Evolutionary conservation across 2,888 invertebrate genomes (phyloP).

Genomic region (Drosophila colorata): DNA sequence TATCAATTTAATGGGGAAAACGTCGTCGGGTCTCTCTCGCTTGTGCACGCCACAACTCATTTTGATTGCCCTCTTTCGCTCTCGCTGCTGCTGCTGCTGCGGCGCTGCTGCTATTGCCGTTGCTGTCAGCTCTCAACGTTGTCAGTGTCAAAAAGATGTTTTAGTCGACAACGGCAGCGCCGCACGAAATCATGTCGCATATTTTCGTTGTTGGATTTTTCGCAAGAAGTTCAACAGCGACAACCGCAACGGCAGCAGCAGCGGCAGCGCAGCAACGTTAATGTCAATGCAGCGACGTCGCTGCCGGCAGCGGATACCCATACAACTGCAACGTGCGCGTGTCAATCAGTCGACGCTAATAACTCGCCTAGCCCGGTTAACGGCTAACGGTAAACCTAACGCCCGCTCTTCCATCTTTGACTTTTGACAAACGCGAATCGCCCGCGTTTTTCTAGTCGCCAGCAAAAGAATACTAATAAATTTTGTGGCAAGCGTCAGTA

Average conservation of each 20-base stretch:
- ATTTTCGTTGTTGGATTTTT: conserved; percentile 65
- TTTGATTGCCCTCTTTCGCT: conserved; percentile 63
- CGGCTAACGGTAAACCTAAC: conserved; percentile 46
- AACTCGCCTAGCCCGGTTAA: conserved; percentile 48
- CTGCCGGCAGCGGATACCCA: conserved; percentile 52
- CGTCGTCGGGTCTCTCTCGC: conserved; percentile 68
- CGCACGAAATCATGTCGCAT: conserved; percentile 84
- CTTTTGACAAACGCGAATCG: conserved; percentile 5
- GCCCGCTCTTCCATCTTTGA: conserved; percentile 19
- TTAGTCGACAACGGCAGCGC: conserved; percentile 85
- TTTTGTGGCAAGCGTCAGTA: conserved; percentile 74
- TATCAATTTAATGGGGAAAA: conserved; percentile 80
- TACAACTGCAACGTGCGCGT: conserved; percentile 55
- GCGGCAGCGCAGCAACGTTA: conserved; percentile 46
- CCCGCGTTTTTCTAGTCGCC: conserved; percentile 53
- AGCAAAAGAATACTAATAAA: conserved; percentile 61
- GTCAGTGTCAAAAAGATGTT: conserved; percentile 86
- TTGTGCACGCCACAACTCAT: conserved; percentile 61
- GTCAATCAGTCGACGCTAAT: conserved; percentile 62
- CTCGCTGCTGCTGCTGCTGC: conserved; percentile 31
- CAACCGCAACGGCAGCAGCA: conserved; percentile 30
- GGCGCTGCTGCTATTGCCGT: conserved; percentile 36
- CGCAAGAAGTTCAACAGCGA: conserved; percentile 65
- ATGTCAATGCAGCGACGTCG: conserved; percentile 46
- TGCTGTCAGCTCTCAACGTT: conserved; percentile 83